These are phyloP conservation scores for Pyrgus malvae DNA, from an alignment of 2,888 invertebrate species.

Conservation along the genomic window DNA sequence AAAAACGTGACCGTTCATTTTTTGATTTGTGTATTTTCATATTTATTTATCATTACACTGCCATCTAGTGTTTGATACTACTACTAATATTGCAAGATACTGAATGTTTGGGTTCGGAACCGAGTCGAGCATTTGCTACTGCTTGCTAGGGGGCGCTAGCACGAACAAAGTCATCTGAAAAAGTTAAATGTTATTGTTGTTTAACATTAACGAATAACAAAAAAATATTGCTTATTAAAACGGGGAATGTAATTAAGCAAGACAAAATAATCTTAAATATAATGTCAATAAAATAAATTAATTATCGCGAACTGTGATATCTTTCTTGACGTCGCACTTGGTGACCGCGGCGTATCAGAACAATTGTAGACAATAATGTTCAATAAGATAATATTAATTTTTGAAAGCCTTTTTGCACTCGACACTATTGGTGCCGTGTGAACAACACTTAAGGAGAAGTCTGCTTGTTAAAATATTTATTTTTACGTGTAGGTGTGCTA, in stretches of 20 bases:
- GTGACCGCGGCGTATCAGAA: conserved; percentile 13
- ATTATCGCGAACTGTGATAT: not conserved
- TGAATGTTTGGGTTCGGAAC: too few species aligned
- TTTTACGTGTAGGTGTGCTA: too few species aligned
- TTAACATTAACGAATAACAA: not conserved
- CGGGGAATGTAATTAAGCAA: not conserved
- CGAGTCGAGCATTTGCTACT: conserved; percentile 37
- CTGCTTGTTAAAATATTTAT: not conserved
- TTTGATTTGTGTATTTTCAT: too few species aligned
- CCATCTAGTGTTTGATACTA: too few species aligned
- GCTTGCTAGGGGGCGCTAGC: conserved; percentile 49
- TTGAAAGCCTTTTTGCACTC: conserved; percentile 55
- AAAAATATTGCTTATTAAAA: not conserved
- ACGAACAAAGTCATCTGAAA: conserved; percentile 8
- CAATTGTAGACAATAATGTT: conserved; percentile 31
- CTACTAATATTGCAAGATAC: too few species aligned
- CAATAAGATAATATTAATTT: conserved; percentile 30
- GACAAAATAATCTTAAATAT: conserved; percentile 8
- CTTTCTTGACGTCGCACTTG: conserved; percentile 12
- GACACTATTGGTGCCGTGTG: conserved; percentile 61
- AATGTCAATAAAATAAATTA: not conserved
- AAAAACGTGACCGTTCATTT: too few species aligned
- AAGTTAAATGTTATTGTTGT: too few species aligned
- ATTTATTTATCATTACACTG: too few species aligned
- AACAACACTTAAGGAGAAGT: conserved; percentile 61